Conservation (phyloP, 1,140 invertebrate genomes). For the Periplaneta americana region DNA sequence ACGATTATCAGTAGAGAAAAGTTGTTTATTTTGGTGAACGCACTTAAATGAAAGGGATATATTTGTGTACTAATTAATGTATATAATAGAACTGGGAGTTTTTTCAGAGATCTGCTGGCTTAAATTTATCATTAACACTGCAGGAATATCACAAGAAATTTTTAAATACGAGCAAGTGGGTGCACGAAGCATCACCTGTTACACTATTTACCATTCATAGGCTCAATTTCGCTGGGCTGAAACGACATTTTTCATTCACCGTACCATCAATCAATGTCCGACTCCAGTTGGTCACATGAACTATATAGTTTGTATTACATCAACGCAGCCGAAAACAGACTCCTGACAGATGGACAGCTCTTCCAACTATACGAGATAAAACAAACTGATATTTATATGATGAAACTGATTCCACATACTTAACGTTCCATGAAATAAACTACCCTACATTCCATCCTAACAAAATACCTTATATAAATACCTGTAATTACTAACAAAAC, state of each 20-base stretch:
- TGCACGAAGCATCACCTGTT: neutral
- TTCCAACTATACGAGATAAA: neutral
- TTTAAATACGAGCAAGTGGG: no score
- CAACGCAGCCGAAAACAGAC: neutral
- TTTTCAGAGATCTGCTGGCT: no score
- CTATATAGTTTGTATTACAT: neutral
- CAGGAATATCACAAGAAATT: no score
- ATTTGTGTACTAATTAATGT: no score
- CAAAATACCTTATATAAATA: no score
- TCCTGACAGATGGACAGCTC: neutral
- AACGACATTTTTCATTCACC: neutral
- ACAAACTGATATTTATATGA: neutral
- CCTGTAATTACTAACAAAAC: no score
- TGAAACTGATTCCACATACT: neutral
- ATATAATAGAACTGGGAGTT: no score
- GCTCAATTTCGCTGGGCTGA: neutral
- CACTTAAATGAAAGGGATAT: no score
- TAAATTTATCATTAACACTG: no score
- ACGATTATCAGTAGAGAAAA: no score
- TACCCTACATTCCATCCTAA: neutral
- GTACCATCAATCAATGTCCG: neutral
- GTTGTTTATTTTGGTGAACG: no score
- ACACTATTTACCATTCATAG: neutral
- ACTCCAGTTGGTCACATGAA: neutral
- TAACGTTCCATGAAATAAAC: neutral